phyloP scores from a whole-genome alignment of 1,140 invertebrate genomes.

The Pseudobourletiella spinata region DNA sequence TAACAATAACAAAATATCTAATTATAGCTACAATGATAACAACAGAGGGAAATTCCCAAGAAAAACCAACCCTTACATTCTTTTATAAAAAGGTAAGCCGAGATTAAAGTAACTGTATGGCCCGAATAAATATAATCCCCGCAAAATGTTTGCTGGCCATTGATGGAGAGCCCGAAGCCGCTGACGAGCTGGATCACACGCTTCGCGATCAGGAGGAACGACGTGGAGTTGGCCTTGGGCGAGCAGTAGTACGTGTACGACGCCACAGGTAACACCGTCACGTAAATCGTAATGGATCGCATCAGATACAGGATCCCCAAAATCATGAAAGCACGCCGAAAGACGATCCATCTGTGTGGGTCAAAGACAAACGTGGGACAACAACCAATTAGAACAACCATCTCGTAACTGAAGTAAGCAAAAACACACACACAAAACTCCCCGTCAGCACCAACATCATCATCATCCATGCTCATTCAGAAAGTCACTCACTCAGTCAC shows the following conservation, averaged over 20 bases:
- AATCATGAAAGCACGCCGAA: conserved; percentile 69
- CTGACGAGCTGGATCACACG: conserved; percentile 67
- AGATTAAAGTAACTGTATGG: conserved; percentile 35
- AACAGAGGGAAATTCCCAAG: too few relatives aligned
- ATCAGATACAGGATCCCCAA: conserved; percentile 76
- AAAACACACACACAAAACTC: too few relatives aligned
- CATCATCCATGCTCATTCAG: too few relatives aligned
- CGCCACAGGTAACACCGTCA: conserved; percentile 72
- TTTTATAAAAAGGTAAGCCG: conserved; percentile 33
- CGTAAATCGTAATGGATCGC: conserved; percentile 78
- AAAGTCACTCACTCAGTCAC: too few relatives aligned
- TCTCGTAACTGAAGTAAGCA: too few relatives aligned
- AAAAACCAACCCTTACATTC: conserved; percentile 32
- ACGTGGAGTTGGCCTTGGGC: conserved; percentile 64
- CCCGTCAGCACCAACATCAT: too few relatives aligned
- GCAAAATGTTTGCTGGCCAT: conserved; percentile 75
- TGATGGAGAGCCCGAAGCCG: conserved; percentile 80
- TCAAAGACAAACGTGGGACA: conserved; percentile 7
- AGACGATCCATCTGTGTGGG: conserved; percentile 70
- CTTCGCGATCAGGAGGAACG: conserved; percentile 53
- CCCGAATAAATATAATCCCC: conserved; percentile 40
- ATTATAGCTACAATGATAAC: too few relatives aligned
- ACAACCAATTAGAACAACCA: not conserved
- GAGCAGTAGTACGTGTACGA: conserved; percentile 74
- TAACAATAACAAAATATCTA: too few relatives aligned